A percentile compares a stretch with the other conserved stretches of the same genome.
phyloP scores from a whole-genome alignment of 2,888 invertebrate genomes.

The Drosophila sordidula region DNA sequence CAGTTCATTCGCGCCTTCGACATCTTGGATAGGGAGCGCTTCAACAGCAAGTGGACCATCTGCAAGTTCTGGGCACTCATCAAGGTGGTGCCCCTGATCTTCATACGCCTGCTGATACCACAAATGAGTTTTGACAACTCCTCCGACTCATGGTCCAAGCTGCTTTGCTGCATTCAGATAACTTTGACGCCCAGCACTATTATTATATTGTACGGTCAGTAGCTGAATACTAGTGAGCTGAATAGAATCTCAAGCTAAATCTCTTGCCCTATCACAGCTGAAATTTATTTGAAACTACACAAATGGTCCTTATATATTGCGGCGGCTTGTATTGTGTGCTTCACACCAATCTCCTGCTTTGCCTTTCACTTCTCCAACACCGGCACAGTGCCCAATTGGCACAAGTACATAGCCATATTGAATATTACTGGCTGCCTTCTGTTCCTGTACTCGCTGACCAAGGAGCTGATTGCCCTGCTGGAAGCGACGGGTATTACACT shows the following conservation, averaged over 20 bases:
- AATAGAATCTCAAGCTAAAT: not conserved
- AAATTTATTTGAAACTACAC: rapidly evolving
- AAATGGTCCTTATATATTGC: rapidly evolving
- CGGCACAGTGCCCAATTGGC: slow-evolving; percentile 38
- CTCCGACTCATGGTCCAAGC: slow-evolving; percentile 34
- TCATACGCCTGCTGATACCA: slow-evolving; percentile 38
- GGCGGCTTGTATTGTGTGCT: rapidly evolving
- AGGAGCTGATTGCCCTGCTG: slow-evolving; percentile 31
- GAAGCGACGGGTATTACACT: slow-evolving; percentile 39
- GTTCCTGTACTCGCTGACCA: slow-evolving; percentile 15
- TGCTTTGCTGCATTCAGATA: slow-evolving; percentile 41
- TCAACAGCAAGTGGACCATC: slow-evolving; percentile 29
- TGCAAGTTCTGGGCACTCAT: slow-evolving; percentile 41
- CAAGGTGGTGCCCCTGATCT: slow-evolving; percentile 20
- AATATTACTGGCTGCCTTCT: slow-evolving; percentile 1
- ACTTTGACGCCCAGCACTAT: slow-evolving; percentile 19
- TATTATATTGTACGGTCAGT: slow-evolving; percentile 15
- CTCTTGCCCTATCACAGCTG: not conserved
- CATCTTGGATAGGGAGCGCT: slow-evolving; percentile 13
- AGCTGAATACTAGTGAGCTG: no score
- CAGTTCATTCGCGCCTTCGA: slow-evolving; percentile 37
- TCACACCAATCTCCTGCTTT: not conserved
- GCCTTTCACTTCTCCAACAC: slow-evolving; percentile 27
- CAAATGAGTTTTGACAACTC: slow-evolving; percentile 9
- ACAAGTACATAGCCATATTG: slow-evolving; percentile 3